A percentile compares a stretch with the other conserved stretches of the same genome.
These are phyloP conservation scores for Metallyticus violacea DNA, from an alignment of 2,888 invertebrate species.

Conservation along the genomic window DNA sequence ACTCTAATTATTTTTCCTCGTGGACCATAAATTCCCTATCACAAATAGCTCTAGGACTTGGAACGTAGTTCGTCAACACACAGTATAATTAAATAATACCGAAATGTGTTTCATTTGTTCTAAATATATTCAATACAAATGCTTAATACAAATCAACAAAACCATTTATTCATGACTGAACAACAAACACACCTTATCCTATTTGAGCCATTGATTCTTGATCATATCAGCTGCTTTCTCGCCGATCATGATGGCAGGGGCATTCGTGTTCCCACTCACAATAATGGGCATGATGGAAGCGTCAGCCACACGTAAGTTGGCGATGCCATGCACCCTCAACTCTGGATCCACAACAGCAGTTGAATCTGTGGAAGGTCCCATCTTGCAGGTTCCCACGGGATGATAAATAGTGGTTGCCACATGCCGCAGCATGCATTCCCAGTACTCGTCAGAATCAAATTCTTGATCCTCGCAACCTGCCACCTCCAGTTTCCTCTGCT, in stretches of 20 bases:
- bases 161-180: no score
- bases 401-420: constrained; percentile 26
- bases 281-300: constrained; percentile 30
- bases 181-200: no score
- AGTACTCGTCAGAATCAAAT: constrained; percentile 50
- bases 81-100: no score
- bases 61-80: no score
- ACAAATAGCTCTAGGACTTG: no score
- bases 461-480: constrained; percentile 61
- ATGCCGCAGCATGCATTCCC: constrained; percentile 54
- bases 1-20: no score
- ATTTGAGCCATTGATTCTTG: constrained; percentile 12
- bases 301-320: constrained; percentile 25
- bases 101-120: no score
- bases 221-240: constrained; percentile 29
- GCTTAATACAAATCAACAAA: no score
- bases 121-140: no score
- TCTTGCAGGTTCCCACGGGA: constrained; percentile 28
- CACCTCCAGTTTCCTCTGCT: constrained; percentile 56
- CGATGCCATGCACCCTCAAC: constrained; percentile 25
- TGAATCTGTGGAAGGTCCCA: constrained; percentile 22
- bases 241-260: constrained; percentile 29
- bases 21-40: no score
- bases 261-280: constrained; percentile 30
- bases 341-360: constrained; percentile 25